Conservation (phyloP, 2,888 invertebrate genomes). For the Megalurothrips usitatus region DNA sequence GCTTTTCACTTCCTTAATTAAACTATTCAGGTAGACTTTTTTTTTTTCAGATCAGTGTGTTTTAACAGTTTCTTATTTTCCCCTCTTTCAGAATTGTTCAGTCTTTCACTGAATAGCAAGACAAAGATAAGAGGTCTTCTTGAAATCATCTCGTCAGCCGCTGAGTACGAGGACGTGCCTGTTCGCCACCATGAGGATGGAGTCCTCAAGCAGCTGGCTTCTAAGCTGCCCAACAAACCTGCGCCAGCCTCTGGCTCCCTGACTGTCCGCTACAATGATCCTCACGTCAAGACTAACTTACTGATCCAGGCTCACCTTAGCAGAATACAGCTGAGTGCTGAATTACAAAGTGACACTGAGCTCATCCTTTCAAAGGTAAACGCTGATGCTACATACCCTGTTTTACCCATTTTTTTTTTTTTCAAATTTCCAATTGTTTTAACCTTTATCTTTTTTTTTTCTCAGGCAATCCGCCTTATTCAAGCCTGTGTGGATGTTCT, state of each 20-base stretch:
- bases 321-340: constrained; percentile 89
- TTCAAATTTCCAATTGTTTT: constrained; percentile 29
- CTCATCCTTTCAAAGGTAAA: constrained; percentile 70
- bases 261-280: constrained; percentile 83
- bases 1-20: constrained; percentile 36
- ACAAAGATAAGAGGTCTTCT: constrained; percentile 95
- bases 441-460: not conserved
- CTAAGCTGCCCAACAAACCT: constrained; percentile 60
- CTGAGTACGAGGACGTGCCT: constrained; percentile 91
- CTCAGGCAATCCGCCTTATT: constrained; percentile 72
- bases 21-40: not conserved
- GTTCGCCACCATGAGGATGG: constrained; percentile 94
- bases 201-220: constrained; percentile 63
- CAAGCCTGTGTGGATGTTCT: constrained; percentile 95
- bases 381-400: not conserved
- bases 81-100: constrained; percentile 82
- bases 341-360: constrained; percentile 94
- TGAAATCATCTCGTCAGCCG: constrained; percentile 96
- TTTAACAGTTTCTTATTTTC: not conserved
- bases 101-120: constrained; percentile 91
- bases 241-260: constrained; percentile 50
- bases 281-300: constrained; percentile 94
- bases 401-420: constrained; percentile 27
- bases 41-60: not conserved
- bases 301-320: constrained; percentile 94